Base-by-base conservation (phyloP, 1,140 invertebrate species). In the Lepidurus arcticus region DNA sequence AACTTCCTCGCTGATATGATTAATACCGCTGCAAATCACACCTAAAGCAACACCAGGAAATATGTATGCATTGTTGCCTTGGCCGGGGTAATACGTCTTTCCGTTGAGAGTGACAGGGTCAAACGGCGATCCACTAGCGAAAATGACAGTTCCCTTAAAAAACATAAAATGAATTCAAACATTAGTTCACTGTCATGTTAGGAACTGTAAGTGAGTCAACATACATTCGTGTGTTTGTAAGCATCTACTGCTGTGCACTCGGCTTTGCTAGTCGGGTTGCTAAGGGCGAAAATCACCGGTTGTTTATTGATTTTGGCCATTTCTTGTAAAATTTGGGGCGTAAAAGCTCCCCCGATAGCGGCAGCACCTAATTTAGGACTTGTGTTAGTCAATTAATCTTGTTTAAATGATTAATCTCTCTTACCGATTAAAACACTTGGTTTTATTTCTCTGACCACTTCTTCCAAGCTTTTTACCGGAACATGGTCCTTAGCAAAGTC, bases 1-100 rank as follows among this genome's bases (percentile, higher is more conserved):
- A 82, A 96, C 89, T 81, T 93, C 91, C 82, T 98, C 94, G 0
- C 90, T 91, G 82, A 98, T 96, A 83, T 94, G 93, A 82, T 95
- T 92, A 9, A 94, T 92, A 47, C 92, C 91, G 0, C 92, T 91
- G 8, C 90, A 90, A 76, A 98, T 94, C 16, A 96, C 93, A 24
- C 94, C 96, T 5, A 98, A 87, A 26, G 94, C 95, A 1, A 98
- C 90, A 42, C 94, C 95, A 1, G 96, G 96, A 86, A 98, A 98
- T 80, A 98, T 97, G 85, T 98, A 98, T 0, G 96, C 93, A 84
- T 98, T 98, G 86, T 98, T 98, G 74, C 96, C 95, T 85, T 98
- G 96, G 0, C 96, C 96, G 0, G 96, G 93, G 80, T 92, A 89
- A 84, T 90, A 97, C 4, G 90, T 91, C 84, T 93, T 92, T 7